phyloP scores from a whole-genome alignment of 2,113 vertebrate genomes.

The Varanus salvator region DNA sequence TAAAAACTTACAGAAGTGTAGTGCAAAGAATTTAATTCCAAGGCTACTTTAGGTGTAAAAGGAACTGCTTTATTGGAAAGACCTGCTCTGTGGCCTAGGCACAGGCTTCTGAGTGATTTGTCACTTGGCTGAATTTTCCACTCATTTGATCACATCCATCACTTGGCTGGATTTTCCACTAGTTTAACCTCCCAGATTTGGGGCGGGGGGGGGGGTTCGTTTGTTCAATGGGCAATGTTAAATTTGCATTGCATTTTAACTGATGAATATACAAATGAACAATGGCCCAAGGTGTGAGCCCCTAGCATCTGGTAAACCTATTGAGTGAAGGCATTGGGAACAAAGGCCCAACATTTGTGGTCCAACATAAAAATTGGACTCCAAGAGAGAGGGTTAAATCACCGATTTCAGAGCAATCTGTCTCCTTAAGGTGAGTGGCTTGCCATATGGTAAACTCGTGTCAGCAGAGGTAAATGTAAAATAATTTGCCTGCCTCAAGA shows the following conservation, averaged over 20 bases:
- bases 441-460: slow-evolving; percentile 62
- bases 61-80: background rate
- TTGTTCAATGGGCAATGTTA: background rate
- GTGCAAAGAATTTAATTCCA: background rate
- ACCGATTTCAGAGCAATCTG: slow-evolving; percentile 33
- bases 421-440: slow-evolving; percentile 45
- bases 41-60: background rate
- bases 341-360: background rate
- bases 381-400: slow-evolving; percentile 23
- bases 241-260: slow-evolving; percentile 11
- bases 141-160: background rate
- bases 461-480: slow-evolving; percentile 51
- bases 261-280: slow-evolving; percentile 17
- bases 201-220: background rate
- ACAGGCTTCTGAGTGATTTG: background rate
- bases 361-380: slow-evolving; percentile 13
- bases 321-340: slow-evolving; percentile 15
- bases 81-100: background rate
- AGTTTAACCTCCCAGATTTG: background rate
- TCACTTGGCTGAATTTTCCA: background rate
- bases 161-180: background rate
- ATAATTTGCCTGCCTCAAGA: slow-evolving; percentile 54
- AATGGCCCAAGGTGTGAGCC: slow-evolving; percentile 17
- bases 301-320: slow-evolving; percentile 26
- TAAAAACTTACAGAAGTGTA: too few species aligned